Evolutionary conservation across 30 jellyfish, hydroid and myxozoan genomes (phyloP), one percentile per base, ranked within the genome.

Genomic region (Aurelia sp.): DNA sequence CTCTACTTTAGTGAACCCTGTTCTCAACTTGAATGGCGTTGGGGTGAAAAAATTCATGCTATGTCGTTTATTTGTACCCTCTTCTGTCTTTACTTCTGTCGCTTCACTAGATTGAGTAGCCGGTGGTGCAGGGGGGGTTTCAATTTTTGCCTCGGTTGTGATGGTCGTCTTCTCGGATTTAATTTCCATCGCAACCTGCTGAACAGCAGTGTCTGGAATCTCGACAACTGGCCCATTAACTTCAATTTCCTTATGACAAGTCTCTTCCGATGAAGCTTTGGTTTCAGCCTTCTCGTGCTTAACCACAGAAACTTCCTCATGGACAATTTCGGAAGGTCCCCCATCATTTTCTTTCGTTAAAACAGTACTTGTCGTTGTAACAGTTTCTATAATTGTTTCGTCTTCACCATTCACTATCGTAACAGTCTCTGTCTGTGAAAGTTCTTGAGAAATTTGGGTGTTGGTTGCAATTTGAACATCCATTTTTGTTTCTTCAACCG

Each of bases 391-490:
- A 16, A 13, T 64, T 64, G 31, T 13, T 21, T 38, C 31, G 21
- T 17, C 40, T 6, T 21, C 15, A 16, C 41, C 75, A 17, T 38
- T 17, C 41, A 9, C 75, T 21, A 18, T 21, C 18, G 8, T 21
- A 44, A 9, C 75, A 64, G 75, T 18, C 41, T 64, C 75, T 21
- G 41, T 64, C 10, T 64, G 75, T 44, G 41, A 64, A 38, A 64
- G 10, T 13, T 64, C 75, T 64, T 64, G 75, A 18, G 75, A 64
- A 21, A 16, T 44, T 21, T 64, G 75, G 75, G 75, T 64, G 75
- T 64, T 64, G 75, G 75, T 44, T 52, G 18, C 75, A 21, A 31
- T 44, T 40, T 40, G 40, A 40, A 30, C 69, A 73, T 41, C 84
- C 84, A 73, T 73, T 53, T 70, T 58, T 17, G 62, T 70, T 35